These are phyloP conservation scores for Oxyura jamaicensis DNA, from an alignment of 2,113 vertebrate genomes.

Conservation along the genomic window DNA sequence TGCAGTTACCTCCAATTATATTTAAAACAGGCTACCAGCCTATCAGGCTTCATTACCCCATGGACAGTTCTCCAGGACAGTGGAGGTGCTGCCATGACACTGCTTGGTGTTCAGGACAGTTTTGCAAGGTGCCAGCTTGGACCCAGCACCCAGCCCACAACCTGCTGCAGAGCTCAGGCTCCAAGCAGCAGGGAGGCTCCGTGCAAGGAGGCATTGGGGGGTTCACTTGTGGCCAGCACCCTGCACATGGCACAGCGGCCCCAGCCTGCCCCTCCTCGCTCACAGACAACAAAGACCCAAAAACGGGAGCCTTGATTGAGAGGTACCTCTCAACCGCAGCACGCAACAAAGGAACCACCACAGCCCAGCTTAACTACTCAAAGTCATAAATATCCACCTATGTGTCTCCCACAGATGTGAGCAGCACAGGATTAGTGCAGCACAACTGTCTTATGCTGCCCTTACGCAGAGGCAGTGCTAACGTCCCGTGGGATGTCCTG, in stretches of 20 bases:
- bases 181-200: not conserved
- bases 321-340: not conserved
- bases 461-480: not conserved
- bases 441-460: not conserved
- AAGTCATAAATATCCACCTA: not conserved
- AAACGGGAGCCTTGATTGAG: not conserved
- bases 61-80: not conserved
- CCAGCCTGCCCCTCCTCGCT: not conserved
- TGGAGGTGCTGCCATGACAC: not conserved
- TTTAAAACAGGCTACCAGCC: not conserved
- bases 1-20: not conserved
- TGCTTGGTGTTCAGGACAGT: not conserved
- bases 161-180: not conserved
- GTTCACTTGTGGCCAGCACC: not conserved
- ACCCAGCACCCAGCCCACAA: not conserved
- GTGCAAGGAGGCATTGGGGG: rapidly evolving
- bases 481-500: not conserved
- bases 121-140: not conserved
- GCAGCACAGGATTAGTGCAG: not conserved
- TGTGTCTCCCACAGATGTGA: not conserved
- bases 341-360: not conserved
- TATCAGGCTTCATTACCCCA: not conserved
- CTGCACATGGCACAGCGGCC: not conserved
- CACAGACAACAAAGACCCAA: not conserved
- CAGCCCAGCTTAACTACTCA: not conserved